A percentile compares a stretch with the other conserved stretches of the same genome.
phyloP scores from a whole-genome alignment of 2,888 invertebrate species.

The Sericinus montela region DNA sequence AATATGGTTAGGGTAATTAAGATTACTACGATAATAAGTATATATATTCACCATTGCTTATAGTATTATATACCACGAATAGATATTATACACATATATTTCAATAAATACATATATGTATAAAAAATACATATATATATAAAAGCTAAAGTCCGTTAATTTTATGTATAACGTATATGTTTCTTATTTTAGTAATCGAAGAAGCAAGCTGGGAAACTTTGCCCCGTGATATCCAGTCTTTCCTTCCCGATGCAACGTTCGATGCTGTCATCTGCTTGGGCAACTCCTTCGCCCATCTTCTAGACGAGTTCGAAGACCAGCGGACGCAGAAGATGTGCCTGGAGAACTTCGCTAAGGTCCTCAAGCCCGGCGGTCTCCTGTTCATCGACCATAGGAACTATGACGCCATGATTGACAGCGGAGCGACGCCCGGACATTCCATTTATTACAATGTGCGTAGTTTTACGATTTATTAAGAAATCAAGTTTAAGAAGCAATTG shows the following conservation, averaged over 20 bases:
- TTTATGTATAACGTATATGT: no score
- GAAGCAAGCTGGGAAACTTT: conserved; percentile 94
- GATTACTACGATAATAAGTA: no score
- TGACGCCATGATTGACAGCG: conserved; percentile 87
- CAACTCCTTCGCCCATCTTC: conserved; percentile 94
- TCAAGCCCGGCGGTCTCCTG: conserved; percentile 91
- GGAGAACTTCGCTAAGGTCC: conserved; percentile 87
- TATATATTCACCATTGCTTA: no score
- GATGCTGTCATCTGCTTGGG: conserved; percentile 95
- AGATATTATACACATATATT: no score
- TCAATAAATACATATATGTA: no score
- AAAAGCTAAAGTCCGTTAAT: no score
- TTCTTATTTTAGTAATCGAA: conserved; percentile 84
- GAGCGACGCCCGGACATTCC: conserved; percentile 88
- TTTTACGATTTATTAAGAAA: neutral
- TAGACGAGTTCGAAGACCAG: conserved; percentile 89
- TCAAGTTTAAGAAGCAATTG: no score
- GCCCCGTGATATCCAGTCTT: conserved; percentile 83
- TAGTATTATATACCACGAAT: no score
- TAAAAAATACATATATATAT: no score
- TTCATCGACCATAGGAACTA: conserved; percentile 95
- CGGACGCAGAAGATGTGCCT: conserved; percentile 88
- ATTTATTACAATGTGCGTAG: conserved; percentile 85
- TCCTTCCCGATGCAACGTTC: conserved; percentile 82
- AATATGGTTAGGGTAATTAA: no score